Base-by-base conservation (phyloP, 2,113 vertebrate genomes). In the Anarhynchus alexandrinus region DNA sequence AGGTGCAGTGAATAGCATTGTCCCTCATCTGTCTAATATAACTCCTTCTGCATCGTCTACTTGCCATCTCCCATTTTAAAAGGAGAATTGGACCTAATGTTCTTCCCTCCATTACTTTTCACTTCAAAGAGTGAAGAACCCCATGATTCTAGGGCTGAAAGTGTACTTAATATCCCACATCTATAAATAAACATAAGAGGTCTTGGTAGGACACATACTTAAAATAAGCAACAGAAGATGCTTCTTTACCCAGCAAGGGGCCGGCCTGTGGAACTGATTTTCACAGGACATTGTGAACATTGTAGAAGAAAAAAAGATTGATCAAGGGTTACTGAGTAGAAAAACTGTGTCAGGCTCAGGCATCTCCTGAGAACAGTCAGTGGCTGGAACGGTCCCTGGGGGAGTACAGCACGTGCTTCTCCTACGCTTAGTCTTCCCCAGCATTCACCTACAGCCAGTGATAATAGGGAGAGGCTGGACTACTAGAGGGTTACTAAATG, bases 341-440 rank as follows among this genome's bases (percentile, higher is more conserved):
- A 78, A 89, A 93, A 66, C 3, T 36, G 20, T 18, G 47, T 51
- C 7, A 10, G 25, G 13, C 14, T 58, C 21, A 30, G 40, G 15
- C 38, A 62, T 23, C 13, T 72, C 21, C 57, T 42, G 11, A 86
- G 32, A 49, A 22, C 20, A 34, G 43, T 21, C 38, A 51, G 15
- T 4, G 21, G 12, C 26, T 71, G 30, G 29, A 82, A 86, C 0
- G 2, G 71, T 34, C 30, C 27, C 11, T 27, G 18, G 38, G 45
- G 13, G 14, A 78, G 12, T 9, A 65, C 0, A 0, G 26, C 40
- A n/a, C 0, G 0, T 15, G 12, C n/a, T 73, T 77, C 67, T 72
- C 20, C 18, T 77, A 9, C 58, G 38, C 54, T 45, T n/a, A 69
- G 16, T 14, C 29, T 65, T 87, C 15, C 20, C 5, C 38, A 38